Evolutionary conservation across 2,888 invertebrate genomes (phyloP).

Genomic region (Palloptera scutellata): DNA sequence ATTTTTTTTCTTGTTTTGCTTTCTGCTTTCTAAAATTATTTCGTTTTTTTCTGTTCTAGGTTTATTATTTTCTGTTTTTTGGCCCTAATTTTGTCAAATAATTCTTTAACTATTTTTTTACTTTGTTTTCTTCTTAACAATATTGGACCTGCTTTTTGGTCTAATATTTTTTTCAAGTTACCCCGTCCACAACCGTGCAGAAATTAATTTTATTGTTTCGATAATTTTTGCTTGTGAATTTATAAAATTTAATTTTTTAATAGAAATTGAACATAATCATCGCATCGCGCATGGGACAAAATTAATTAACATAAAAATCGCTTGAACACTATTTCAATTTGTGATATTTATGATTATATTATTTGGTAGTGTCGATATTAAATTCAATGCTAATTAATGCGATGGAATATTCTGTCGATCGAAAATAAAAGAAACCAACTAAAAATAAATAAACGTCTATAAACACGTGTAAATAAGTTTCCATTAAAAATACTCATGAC

Average conservation of each 20-base stretch:
- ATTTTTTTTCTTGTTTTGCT: no score
- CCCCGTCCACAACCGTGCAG: background rate
- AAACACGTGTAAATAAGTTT: slow-evolving; percentile 15
- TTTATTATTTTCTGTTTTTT: no score
- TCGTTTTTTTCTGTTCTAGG: no score
- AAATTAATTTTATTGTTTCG: slow-evolving; percentile 6
- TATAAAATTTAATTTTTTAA: no score
- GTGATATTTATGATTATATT: slow-evolving; percentile 23
- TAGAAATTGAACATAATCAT: slow-evolving; percentile 1
- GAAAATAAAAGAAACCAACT: background rate
- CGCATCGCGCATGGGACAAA: background rate
- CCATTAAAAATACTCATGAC: slow-evolving; percentile 12
- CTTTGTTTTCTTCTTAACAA: background rate
- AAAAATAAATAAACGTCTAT: background rate
- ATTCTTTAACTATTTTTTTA: no score
- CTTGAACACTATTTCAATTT: slow-evolving; percentile 21
- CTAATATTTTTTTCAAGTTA: background rate
- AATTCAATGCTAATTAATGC: slow-evolving; percentile 29
- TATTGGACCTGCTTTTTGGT: no score
- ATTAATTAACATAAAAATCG: slow-evolving; percentile 27
- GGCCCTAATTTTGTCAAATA: no score
- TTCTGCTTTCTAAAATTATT: no score
- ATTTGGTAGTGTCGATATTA: slow-evolving; percentile 21
- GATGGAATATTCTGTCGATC: background rate
- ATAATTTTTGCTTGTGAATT: background rate